Base-by-base conservation (phyloP, 2,888 invertebrate genomes). In the Liopterus haemorrhoidalis region DNA sequence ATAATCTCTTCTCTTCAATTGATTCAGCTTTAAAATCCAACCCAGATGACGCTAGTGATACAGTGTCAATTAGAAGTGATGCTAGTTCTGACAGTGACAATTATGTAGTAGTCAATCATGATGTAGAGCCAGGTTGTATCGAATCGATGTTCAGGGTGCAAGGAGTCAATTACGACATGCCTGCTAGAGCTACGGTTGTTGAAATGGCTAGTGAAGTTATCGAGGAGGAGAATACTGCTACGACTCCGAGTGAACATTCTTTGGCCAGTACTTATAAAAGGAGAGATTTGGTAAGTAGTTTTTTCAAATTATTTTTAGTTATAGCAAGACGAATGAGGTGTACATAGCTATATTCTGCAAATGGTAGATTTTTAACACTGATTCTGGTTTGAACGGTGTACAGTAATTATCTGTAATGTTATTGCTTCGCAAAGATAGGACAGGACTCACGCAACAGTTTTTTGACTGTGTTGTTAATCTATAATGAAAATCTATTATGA, bases 81-180 rank as follows among this genome's bases (percentile, higher is more conserved):
- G 81, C 82, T 22, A 89, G 87, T 54, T 89, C 88, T 0, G 93
- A 93, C 69, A 90, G 89, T 51, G 89, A 89, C 58, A 83, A 86
- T 55, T 90, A 82, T 62, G 79, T 88, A n/a, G 76, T 84, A 32
- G 77, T 87, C 1, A 78, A 75, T n/a, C 71, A 83, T 54, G 80
- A 78, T 24, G 75, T 79, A 1, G 79, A 81, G 48, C n/a, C n/a
- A n/a, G n/a, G n/a, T n/a, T 81, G 80, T 54, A 75, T 78, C 21
- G 83, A 83, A 59, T 74, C 78, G n/a, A 81, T 82, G 66, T 85
- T 85, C 65, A 70, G 74, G 33, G 64, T 68, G 9, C 57, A 57
- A 4, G 65, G 64, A 20, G 63, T 64, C 50, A 51, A 58, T 3
- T 51, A 54, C 20, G 62, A 65, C 47, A 16, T 50, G 5, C 44